phyloP scores from a whole-genome alignment of 2,797 vertebrate genomes.

The Tragopan temminckii region DNA sequence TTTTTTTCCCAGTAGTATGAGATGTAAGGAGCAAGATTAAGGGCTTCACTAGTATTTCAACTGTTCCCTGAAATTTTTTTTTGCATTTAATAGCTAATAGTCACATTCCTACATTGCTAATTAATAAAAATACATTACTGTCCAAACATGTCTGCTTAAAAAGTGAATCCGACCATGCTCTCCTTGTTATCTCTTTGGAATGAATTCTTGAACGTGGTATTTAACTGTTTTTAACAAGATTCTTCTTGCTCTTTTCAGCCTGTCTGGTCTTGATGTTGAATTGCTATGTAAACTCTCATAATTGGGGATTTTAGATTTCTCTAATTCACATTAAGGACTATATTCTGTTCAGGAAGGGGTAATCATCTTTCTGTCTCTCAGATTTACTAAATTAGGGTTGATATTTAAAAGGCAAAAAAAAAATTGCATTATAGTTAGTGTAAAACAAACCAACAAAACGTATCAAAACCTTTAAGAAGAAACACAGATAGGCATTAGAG shows the following conservation, averaged over 20 bases:
- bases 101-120: not conserved
- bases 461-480: not conserved
- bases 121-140: not conserved
- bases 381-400: not conserved
- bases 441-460: not conserved
- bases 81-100: not conserved
- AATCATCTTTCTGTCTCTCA: not conserved
- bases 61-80: not conserved
- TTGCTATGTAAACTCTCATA: not conserved
- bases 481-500: not conserved
- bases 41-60: not conserved
- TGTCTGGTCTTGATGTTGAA: not conserved
- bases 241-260: conserved; percentile 3
- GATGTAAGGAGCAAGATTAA: not conserved
- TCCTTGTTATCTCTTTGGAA: not conserved
- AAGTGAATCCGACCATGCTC: not conserved
- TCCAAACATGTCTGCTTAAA: not conserved
- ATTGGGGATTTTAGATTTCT: not conserved
- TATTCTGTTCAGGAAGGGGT: conserved; percentile 6
- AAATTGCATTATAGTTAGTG: not conserved
- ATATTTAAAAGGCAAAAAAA: not conserved
- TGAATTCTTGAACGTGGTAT: not conserved
- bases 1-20: not conserved
- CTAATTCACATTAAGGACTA: not conserved
- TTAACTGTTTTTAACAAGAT: not conserved